Percentiles rank a stretch among this genome's conserved stretches.
phyloP scores from a whole-genome alignment of 2,888 invertebrate species.

The Andrena chrysosceles region DNA sequence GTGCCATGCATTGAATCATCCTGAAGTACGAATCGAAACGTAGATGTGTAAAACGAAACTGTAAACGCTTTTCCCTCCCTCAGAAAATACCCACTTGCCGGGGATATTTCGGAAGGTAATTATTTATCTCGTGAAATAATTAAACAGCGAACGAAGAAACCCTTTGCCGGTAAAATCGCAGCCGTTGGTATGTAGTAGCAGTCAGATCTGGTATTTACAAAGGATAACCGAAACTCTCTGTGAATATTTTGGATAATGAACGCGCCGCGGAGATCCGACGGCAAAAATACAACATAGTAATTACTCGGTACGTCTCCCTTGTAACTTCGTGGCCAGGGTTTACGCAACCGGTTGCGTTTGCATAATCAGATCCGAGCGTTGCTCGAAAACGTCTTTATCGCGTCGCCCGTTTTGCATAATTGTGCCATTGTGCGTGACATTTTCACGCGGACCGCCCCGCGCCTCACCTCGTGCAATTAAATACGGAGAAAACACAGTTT shows the following conservation, averaged over 20 bases:
- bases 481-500: conserved; percentile 37
- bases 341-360: conserved; percentile 47
- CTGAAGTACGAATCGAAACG: too few species aligned
- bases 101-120: conserved; percentile 1
- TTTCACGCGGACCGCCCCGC: conserved; percentile 26
- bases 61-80: not conserved
- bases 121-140: conserved; percentile 39
- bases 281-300: conserved; percentile 44
- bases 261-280: not conserved
- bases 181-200: not conserved
- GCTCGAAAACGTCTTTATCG: conserved; percentile 53
- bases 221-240: conserved; percentile 23
- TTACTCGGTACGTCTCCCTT: conserved; percentile 41
- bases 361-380: conserved; percentile 56
- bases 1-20: too few species aligned
- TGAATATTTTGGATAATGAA: conserved; percentile 47
- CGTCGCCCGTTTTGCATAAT: conserved; percentile 47
- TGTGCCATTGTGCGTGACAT: conserved; percentile 48
- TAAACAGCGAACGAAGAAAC: conserved; percentile 20
- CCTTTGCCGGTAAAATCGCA: conserved; percentile 8
- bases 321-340: conserved; percentile 33
- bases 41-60: not conserved
- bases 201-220: conserved; percentile 46
- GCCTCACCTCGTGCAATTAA: conserved; percentile 42
- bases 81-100: not conserved